Evolutionary conservation across 1,140 invertebrate species (phyloP).

Genomic region (Eupeodes corollae): DNA sequence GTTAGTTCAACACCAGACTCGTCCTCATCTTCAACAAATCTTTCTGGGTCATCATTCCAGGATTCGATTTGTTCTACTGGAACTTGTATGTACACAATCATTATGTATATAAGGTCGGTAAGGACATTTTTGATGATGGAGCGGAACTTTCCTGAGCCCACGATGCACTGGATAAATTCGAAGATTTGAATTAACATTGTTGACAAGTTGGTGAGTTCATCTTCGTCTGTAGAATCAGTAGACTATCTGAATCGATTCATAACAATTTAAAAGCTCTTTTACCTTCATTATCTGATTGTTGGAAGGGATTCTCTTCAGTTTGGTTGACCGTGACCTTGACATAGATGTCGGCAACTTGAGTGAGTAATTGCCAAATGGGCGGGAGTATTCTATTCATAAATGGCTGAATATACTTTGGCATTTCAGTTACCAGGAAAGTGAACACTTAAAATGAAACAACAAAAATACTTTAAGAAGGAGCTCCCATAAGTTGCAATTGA

Average conservation of each 20-base stretch:
- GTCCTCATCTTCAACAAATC: slow-evolving; percentile 71
- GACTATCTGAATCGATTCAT: too few species aligned
- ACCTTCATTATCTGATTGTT: slow-evolving; percentile 18
- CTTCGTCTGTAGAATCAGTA: slow-evolving; percentile 33
- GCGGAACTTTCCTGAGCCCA: slow-evolving; percentile 52
- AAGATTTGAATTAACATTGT: slow-evolving; percentile 66
- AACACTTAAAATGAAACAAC: slow-evolving; percentile 33
- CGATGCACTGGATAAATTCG: slow-evolving; percentile 54
- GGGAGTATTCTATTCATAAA: slow-evolving; percentile 56
- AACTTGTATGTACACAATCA: slow-evolving; percentile 66
- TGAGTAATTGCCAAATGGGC: slow-evolving; percentile 60
- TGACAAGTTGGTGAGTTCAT: slow-evolving; percentile 60
- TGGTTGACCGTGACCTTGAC: slow-evolving; percentile 34
- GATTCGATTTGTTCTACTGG: slow-evolving; percentile 61
- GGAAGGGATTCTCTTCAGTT: slow-evolving; percentile 24
- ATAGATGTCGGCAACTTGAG: slow-evolving; percentile 49
- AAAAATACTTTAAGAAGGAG: background rate
- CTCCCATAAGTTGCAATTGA: background rate
- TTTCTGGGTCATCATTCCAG: slow-evolving; percentile 60
- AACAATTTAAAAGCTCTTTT: background rate
- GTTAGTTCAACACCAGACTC: slow-evolving; percentile 57
- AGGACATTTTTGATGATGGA: slow-evolving; percentile 53
- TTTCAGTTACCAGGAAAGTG: slow-evolving; percentile 50
- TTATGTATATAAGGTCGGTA: slow-evolving; percentile 61
- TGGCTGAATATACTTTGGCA: slow-evolving; percentile 52